A percentile compares a stretch with the other conserved stretches of the same genome.
phyloP scores from a whole-genome alignment of 1,140 invertebrate species.

The Phymorhynchus buccinoides region DNA sequence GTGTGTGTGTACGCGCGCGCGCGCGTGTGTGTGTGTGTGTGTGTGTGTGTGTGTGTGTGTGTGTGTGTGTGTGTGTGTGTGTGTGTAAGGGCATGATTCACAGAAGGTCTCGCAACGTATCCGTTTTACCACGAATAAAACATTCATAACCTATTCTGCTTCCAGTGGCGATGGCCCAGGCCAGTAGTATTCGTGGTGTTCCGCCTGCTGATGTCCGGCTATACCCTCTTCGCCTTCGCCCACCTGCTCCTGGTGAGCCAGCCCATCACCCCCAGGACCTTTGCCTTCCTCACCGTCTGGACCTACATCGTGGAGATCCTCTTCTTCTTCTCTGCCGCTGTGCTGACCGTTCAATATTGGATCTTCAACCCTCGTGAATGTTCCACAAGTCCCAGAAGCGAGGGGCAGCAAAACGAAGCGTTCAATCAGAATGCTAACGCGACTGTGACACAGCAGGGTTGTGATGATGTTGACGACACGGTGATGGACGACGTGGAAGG shows the following conservation, averaged over 20 bases:
- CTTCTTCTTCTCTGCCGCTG: conserved; percentile 33
- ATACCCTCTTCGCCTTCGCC: conserved; percentile 29
- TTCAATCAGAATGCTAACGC: not conserved
- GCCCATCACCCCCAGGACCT: conserved; percentile 16
- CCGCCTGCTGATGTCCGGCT: conserved; percentile 35
- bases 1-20: not conserved
- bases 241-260: not conserved
- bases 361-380: not conserved
- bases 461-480: not conserved
- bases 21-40: not conserved
- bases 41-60: too few relatives aligned
- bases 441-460: not conserved
- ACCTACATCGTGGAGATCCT: conserved; percentile 47
- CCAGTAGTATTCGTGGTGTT: conserved; percentile 43
- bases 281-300: conserved; percentile 55
- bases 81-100: not conserved
- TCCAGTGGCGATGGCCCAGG: conserved; percentile 48
- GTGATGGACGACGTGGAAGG: too few relatives aligned
- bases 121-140: not conserved
- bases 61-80: not conserved
- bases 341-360: conserved; percentile 16
- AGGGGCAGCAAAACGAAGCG: not conserved
- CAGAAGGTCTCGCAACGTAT: not conserved
- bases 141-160: not conserved
- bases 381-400: not conserved